Conservation (phyloP, 1,140 invertebrate genomes). For the Neotoxoptera formosana region DNA sequence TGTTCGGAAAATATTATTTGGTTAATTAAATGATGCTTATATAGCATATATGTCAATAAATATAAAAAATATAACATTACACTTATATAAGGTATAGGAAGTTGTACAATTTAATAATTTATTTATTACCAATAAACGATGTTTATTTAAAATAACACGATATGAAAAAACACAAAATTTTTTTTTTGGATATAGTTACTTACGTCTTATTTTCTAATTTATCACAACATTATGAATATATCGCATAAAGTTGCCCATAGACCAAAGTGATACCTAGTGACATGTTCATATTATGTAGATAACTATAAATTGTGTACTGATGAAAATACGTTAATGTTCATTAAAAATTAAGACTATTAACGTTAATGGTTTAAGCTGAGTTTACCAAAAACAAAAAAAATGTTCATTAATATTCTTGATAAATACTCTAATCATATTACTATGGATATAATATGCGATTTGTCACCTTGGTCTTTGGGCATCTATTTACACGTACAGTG, state of each 20-base stretch:
- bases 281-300: neutral
- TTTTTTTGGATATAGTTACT: constrained; percentile 2
- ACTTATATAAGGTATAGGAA: neutral
- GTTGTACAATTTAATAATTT: neutral
- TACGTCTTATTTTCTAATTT: neutral
- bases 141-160: constrained; percentile 32
- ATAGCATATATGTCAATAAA: too few species aligned
- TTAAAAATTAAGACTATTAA: too few species aligned
- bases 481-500: neutral
- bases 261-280: neutral
- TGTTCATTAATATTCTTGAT: neutral
- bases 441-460: neutral
- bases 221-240: constrained; percentile 35
- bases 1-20: too few species aligned
- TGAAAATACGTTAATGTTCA: neutral
- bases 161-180: constrained; percentile 19
- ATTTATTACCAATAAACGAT: neutral
- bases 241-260: neutral
- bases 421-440: neutral
- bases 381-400: neutral
- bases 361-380: neutral
- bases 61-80: too few species aligned
- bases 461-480: neutral
- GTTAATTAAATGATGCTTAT: neutral
- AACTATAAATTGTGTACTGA: neutral